Evolutionary conservation across 1,140 invertebrate species (phyloP), one percentile per base, ranked within the genome.

Genomic region (Plutomurus gul): DNA sequence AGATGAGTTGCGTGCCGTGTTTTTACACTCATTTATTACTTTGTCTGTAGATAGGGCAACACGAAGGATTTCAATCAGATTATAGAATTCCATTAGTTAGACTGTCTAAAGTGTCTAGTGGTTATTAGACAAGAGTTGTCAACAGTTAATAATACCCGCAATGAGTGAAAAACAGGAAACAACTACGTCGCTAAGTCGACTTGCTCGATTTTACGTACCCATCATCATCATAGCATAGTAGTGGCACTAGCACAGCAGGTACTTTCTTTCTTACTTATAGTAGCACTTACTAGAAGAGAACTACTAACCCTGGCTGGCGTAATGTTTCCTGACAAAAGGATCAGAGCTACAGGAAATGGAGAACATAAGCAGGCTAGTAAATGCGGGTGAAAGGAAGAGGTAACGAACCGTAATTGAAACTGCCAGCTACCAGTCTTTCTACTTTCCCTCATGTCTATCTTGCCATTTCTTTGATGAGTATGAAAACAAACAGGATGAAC

Each of bases 331-430:
- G 30, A 65, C 56, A 65, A 65, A 60, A 65, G 56, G 56, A 65
- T 65, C 11, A 65, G n/a, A n/a, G 56, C 56, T 65, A 33, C 49
- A 46, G 72, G 72, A 47, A 74, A 47, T 20, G 25, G 72, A 74
- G 72, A 46, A 74, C 70, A 72, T 40, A 43, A 40, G 70, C 1
- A 72, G 39, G 27, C n/a, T 18, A 65, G 56, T 47, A 43, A 74
- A 74, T 74, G 72, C 40, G 72, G 72, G 72, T 30, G 16, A 74
- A 74, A 46, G 72, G 70, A 39, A 74, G 43, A 74, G 72, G 72
- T 74, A 74, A 47, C 40, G 72, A 74, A 47, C 40, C 39, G 72
- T 74, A 46, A 46, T 74, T 74, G 72, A 74, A 43, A 47, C 39
- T 33, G 27, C 25, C 75, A 43, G 27, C 49, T 51, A 37, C 75